Evolutionary conservation across 2,888 invertebrate genomes (phyloP).

Genomic region (Gymnosoma rotundatum): DNA sequence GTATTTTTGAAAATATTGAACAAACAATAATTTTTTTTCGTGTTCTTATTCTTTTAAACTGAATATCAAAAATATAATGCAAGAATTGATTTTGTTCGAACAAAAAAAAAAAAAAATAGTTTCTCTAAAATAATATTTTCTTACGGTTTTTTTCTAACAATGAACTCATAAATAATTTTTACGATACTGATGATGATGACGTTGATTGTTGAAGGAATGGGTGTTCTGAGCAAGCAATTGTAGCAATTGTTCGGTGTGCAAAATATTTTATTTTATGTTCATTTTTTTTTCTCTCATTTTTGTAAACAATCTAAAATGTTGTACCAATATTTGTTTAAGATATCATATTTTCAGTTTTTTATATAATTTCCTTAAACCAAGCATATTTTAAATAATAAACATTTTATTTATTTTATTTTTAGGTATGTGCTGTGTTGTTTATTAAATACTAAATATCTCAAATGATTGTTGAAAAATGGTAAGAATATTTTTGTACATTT

Average conservation of each 20-base stretch:
- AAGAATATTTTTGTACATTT: slow-evolving; percentile 10
- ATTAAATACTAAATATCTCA: not conserved
- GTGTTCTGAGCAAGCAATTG: not conserved
- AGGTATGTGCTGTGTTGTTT: slow-evolving; percentile 32
- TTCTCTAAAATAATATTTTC: slow-evolving; percentile 3
- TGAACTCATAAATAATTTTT: slow-evolving; percentile 43
- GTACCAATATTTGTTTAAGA: slow-evolving; percentile 17
- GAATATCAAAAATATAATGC: slow-evolving; percentile 13
- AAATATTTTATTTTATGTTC: slow-evolving; percentile 19
- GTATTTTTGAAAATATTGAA: slow-evolving; percentile 7
- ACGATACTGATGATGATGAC: slow-evolving; percentile 9
- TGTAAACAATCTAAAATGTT: slow-evolving; percentile 40
- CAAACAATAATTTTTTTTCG: slow-evolving; percentile 21
- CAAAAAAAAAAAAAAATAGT: not conserved
- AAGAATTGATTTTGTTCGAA: not conserved
- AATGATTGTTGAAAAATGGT: slow-evolving; percentile 28
- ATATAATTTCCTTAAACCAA: not conserved
- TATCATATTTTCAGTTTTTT: slow-evolving; percentile 7
- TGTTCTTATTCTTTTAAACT: slow-evolving; percentile 13
- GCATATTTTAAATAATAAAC: not conserved
- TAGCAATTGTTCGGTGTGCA: slow-evolving; percentile 40
- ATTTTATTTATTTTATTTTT: slow-evolving; percentile 20
- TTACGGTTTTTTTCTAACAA: slow-evolving; percentile 29
- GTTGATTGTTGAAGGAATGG: slow-evolving; percentile 16
- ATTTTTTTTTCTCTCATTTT: not conserved